Evolutionary conservation across 1,140 invertebrate species (phyloP).

Genomic region (Popillia japonica): DNA sequence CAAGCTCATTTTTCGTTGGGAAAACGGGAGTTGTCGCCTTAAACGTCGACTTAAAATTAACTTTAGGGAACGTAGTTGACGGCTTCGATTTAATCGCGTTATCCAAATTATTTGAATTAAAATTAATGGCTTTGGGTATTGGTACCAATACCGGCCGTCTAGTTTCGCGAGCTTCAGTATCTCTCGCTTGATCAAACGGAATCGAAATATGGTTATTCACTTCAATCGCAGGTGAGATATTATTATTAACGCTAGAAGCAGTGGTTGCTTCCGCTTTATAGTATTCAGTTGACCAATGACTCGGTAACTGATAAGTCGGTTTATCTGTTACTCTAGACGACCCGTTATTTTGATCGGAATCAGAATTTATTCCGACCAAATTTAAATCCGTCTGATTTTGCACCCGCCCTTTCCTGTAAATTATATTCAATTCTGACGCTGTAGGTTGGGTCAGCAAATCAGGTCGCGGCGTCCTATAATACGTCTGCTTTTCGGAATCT

Average conservation of each 20-base stretch:
- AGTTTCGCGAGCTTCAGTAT: constrained; percentile 1
- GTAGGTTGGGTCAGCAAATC: constrained; percentile 69
- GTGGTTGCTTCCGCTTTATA: constrained; percentile 8
- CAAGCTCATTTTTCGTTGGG: constrained; percentile 46
- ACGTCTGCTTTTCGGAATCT: constrained; percentile 66
- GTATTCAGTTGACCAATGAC: constrained; percentile 55
- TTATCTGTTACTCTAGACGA: constrained; percentile 42
- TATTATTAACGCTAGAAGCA: not conserved
- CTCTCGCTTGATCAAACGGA: not conserved
- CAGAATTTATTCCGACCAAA: constrained; percentile 49
- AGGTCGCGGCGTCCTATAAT: constrained; percentile 68
- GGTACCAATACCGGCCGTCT: constrained; percentile 39
- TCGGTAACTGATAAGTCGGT: constrained; percentile 54
- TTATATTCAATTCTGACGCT: constrained; percentile 60
- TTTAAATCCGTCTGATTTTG: constrained; percentile 42
- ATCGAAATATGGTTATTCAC: not conserved
- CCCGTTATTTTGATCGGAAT: constrained; percentile 42
- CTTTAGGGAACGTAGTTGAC: constrained; percentile 24
- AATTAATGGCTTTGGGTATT: constrained; percentile 32
- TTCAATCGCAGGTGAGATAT: not conserved
- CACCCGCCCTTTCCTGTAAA: constrained; percentile 46
- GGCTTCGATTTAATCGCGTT: constrained; percentile 25
- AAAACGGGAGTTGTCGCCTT: constrained; percentile 57
- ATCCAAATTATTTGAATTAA: not conserved
- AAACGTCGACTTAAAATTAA: constrained; percentile 53